These are phyloP conservation scores for Hemicordylus capensis DNA, from an alignment of 2,113 vertebrate genomes.

Conservation along the genomic window DNA sequence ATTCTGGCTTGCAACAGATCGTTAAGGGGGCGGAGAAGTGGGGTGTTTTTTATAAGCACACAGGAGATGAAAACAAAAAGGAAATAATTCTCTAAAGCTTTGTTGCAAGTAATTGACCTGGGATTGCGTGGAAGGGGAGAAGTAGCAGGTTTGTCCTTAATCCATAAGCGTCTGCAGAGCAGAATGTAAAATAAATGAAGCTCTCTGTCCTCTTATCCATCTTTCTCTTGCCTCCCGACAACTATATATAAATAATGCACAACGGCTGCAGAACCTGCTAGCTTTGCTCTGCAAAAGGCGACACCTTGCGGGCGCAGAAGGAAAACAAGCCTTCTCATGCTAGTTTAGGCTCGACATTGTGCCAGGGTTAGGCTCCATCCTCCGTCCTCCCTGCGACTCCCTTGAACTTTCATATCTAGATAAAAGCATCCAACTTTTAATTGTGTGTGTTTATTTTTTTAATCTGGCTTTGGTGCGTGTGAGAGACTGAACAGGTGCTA, in stretches of 20 bases:
- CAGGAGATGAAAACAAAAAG: not conserved
- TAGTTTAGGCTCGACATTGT: not conserved
- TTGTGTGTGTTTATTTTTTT: not conserved
- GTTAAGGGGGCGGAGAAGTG: not conserved
- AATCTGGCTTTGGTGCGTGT: not conserved
- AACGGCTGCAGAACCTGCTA: conserved; percentile 4
- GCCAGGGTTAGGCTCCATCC: not conserved
- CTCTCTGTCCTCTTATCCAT: not conserved
- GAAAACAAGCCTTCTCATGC: not conserved
- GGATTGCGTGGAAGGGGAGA: not conserved
- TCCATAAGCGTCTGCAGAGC: not conserved
- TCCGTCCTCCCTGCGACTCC: not conserved
- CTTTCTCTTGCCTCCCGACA: not conserved
- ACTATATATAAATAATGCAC: conserved; percentile 8
- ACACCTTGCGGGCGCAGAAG: conserved; percentile 72
- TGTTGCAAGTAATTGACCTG: not conserved
- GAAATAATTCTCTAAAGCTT: not conserved
- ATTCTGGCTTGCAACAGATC: not conserved
- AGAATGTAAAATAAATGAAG: conserved; percentile 45
- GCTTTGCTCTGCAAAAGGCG: conserved; percentile 68
- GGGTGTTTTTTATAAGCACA: not conserved
- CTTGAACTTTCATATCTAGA: not conserved
- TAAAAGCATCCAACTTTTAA: not conserved
- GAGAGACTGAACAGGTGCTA: conserved; percentile 7
- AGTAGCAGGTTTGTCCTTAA: not conserved